Conservation (phyloP, 2,113 vertebrate species). For the Spizaetus ornatus region DNA sequence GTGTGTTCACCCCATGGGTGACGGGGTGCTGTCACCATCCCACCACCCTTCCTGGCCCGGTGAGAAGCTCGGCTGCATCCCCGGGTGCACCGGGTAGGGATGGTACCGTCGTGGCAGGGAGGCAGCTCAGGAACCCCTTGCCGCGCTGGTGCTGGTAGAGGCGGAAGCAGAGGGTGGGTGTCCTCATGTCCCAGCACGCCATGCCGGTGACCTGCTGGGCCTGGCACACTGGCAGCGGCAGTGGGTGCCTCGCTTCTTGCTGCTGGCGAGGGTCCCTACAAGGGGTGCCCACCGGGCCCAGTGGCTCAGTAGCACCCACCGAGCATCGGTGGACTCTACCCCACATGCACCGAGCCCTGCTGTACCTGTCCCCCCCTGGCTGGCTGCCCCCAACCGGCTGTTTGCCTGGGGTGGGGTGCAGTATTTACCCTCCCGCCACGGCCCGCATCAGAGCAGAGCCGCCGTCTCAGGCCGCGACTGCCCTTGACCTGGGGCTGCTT, state of each 20-base stretch:
- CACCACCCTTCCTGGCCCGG: not conserved
- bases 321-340: slow-evolving; percentile 34
- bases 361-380: not conserved
- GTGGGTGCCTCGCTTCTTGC: not conserved
- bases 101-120: not conserved
- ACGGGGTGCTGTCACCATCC: not conserved
- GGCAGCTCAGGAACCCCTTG: not conserved
- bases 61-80: not conserved
- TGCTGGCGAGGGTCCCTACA: no score
- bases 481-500: not conserved
- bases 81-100: not conserved
- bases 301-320: not conserved
- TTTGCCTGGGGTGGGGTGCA: slow-evolving; percentile 55
- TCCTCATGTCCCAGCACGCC: not conserved
- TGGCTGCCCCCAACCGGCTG: slow-evolving; percentile 23
- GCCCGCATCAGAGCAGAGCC: not conserved
- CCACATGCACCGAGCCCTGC: not conserved
- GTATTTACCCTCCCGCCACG: slow-evolving; percentile 21
- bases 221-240: not conserved
- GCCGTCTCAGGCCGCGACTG: not conserved
- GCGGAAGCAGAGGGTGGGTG: not conserved
- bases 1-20: not conserved
- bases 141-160: not conserved
- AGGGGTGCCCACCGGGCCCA: not conserved
- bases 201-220: not conserved